Conservation (phyloP, 2,113 vertebrate species). For the Stigmatopora argus region DNA sequence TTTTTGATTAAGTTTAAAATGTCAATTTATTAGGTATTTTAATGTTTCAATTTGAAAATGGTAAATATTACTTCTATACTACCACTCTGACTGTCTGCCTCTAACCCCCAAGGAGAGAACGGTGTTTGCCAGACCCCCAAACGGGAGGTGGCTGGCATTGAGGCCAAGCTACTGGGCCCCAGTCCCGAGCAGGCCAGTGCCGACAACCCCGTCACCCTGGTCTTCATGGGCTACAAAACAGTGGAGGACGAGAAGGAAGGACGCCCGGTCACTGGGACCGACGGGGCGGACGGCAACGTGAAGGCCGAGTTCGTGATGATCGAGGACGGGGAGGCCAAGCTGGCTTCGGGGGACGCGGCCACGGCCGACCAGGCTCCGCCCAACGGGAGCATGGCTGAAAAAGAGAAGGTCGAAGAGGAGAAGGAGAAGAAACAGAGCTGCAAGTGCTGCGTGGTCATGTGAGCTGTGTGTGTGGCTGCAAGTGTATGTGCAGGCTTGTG, state of each 20-base stretch:
- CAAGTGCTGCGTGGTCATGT: constrained; percentile 94
- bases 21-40: too few relatives aligned
- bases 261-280: constrained; percentile 81
- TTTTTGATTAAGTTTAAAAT: too few relatives aligned
- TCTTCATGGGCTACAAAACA: constrained; percentile 97
- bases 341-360: constrained; percentile 53
- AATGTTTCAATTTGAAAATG: too few relatives aligned
- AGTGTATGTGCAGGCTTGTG: constrained; percentile 28
- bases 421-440: constrained; percentile 84
- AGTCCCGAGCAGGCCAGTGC: constrained; percentile 75
- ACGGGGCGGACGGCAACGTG: constrained; percentile 76
- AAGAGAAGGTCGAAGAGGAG: constrained; percentile 68
- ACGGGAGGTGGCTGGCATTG: constrained; percentile 80
- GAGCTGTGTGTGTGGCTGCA: constrained; percentile 51
- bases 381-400: constrained; percentile 78
- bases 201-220: constrained; percentile 93
- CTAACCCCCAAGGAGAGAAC: constrained; percentile 68
- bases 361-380: constrained; percentile 69
- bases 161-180: constrained; percentile 73
- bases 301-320: constrained; percentile 94
- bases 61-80: too few relatives aligned
- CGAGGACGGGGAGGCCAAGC: constrained; percentile 79
- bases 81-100: constrained; percentile 33
- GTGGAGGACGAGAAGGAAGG: constrained; percentile 88
- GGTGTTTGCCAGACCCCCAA: constrained; percentile 78